Conservation (phyloP, 2,888 invertebrate species). For the Parasteatoda lunata region DNA sequence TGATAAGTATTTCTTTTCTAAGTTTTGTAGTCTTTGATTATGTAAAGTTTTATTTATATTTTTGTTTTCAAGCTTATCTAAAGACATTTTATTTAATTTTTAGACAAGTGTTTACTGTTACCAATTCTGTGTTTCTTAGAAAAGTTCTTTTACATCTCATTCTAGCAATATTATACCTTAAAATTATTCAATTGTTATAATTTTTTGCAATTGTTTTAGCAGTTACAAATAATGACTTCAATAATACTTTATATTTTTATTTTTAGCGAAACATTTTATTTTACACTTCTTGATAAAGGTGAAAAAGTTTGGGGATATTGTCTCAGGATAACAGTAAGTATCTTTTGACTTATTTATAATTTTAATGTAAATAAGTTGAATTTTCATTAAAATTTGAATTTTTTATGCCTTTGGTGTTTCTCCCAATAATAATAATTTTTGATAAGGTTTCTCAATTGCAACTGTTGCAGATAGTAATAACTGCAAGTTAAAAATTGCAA, state of each 20-base stretch:
- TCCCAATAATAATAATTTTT: not conserved
- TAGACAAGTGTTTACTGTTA: too few species aligned
- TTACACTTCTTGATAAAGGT: constrained; percentile 84
- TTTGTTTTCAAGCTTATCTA: too few species aligned
- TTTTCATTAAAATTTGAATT: not conserved
- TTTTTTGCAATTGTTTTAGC: too few species aligned
- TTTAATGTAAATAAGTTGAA: not conserved
- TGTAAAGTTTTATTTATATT: too few species aligned
- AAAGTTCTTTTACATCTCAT: too few species aligned
- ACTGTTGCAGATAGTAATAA: not conserved
- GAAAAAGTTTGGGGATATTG: constrained; percentile 86
- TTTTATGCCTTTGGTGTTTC: not conserved
- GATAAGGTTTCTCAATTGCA: not conserved
- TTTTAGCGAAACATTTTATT: constrained; percentile 79
- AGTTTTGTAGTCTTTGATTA: too few species aligned
- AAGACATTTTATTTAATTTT: too few species aligned
- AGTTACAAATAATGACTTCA: too few species aligned
- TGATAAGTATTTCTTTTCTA: too few species aligned
- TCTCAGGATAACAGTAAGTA: constrained; percentile 78
- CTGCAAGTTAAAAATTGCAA: not conserved
- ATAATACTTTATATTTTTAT: constrained; percentile 6
- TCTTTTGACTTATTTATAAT: not conserved
- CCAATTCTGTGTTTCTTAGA: too few species aligned
- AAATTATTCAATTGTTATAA: too few species aligned
- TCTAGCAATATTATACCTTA: too few species aligned